phyloP scores from a whole-genome alignment of 2,113 vertebrate genomes.

The Neopipo cinnamomea region DNA sequence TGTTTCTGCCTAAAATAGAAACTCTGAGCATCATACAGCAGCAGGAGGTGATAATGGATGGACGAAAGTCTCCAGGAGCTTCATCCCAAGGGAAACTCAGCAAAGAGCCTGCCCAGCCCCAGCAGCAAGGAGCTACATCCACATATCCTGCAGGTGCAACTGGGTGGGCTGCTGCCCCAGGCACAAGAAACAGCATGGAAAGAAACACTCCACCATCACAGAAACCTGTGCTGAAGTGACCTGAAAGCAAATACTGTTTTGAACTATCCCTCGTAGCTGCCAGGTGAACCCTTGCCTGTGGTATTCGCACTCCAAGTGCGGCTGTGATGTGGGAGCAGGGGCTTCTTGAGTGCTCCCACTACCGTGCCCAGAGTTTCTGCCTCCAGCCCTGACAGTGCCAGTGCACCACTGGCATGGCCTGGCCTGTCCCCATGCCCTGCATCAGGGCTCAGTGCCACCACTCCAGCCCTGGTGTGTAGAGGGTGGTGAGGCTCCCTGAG shows the following conservation, averaged over 20 bases:
- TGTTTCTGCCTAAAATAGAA: conserved; percentile 23
- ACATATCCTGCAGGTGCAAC: neutral
- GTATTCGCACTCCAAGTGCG: neutral
- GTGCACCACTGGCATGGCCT: rapidly evolving
- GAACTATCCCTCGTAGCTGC: neutral
- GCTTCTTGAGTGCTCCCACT: neutral
- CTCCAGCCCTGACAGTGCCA: neutral
- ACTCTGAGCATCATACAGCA: neutral
- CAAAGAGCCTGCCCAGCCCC: neutral
- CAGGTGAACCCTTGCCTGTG: neutral
- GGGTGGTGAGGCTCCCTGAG: neutral
- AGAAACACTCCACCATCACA: neutral
- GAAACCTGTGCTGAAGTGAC: rapidly evolving
- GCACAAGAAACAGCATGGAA: rapidly evolving
- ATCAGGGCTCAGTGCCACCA: neutral
- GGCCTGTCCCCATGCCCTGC: neutral
- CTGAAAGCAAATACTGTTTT: neutral
- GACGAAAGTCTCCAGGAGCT: rapidly evolving
- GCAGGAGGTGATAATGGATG: neutral
- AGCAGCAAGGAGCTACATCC: neutral
- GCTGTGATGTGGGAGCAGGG: neutral
- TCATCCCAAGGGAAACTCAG: neutral
- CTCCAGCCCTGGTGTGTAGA: rapidly evolving
- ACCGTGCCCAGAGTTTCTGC: neutral
- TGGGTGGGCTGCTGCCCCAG: neutral